A percentile compares a stretch with the other conserved stretches of the same genome.
Conservation (phyloP, 1,140 invertebrate species). For the Magallana gigas region DNA sequence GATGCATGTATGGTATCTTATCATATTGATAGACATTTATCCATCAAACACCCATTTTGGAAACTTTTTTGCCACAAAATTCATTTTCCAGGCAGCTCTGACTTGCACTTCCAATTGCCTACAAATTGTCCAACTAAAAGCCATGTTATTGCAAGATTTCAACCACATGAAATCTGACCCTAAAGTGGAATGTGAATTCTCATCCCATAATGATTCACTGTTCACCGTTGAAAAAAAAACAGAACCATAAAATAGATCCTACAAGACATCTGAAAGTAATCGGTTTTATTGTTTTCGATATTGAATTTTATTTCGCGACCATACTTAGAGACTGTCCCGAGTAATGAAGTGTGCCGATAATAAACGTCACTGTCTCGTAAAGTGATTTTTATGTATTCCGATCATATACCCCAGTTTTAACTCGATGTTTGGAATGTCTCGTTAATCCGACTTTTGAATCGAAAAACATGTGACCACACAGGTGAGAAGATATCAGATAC, state of each 20-base stretch:
- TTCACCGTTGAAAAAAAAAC: not conserved
- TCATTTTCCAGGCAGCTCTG: no score
- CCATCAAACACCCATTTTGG: no score
- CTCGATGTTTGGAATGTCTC: constrained; percentile 7
- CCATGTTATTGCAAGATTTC: not conserved
- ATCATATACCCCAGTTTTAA: constrained; percentile 15
- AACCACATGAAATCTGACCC: constrained; percentile 1
- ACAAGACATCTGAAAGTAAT: constrained; percentile 18
- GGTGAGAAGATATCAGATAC: not conserved
- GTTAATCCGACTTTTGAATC: constrained; percentile 13
- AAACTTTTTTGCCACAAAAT: no score
- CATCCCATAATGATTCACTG: constrained; percentile 26
- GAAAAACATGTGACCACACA: constrained; percentile 19
- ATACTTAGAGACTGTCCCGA: not conserved
- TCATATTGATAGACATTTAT: no score
- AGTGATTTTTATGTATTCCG: constrained; percentile 11
- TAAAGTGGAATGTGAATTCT: constrained; percentile 22
- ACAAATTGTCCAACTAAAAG: no score
- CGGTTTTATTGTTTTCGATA: not conserved
- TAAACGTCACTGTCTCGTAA: not conserved
- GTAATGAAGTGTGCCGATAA: not conserved
- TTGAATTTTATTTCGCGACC: not conserved
- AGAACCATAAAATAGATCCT: not conserved
- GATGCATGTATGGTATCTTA: no score
- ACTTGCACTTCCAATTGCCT: no score